These are phyloP conservation scores for Sabatieria punctata DNA, from an alignment of 2,888 invertebrate species.

Conservation along the genomic window DNA sequence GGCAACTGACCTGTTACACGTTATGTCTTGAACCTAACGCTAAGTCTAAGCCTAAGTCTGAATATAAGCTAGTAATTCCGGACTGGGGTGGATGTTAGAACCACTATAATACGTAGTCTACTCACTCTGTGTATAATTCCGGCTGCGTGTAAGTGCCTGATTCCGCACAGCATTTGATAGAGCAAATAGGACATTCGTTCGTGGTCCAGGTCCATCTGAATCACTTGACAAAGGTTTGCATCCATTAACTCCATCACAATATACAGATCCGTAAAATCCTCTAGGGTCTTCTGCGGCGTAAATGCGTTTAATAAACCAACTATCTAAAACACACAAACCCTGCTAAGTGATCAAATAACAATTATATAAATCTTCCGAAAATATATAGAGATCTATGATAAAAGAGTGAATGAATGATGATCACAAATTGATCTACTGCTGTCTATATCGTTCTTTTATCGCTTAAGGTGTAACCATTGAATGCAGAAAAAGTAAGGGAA, in stretches of 20 bases:
- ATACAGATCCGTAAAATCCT: constrained; percentile 95
- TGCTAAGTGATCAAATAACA: too few relatives aligned
- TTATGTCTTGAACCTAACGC: too few relatives aligned
- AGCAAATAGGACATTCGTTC: constrained; percentile 98
- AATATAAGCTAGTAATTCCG: too few relatives aligned
- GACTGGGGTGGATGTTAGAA: too few relatives aligned
- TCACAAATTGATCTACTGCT: too few relatives aligned
- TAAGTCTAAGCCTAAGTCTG: too few relatives aligned
- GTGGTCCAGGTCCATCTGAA: constrained; percentile 99
- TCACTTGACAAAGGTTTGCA: constrained; percentile 96
- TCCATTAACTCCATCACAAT: constrained; percentile 98
- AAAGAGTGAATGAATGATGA: too few relatives aligned
- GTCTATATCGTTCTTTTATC: too few relatives aligned
- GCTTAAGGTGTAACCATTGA: background rate
- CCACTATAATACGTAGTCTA: too few relatives aligned
- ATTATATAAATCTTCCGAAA: background rate
- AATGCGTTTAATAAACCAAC: constrained; percentile 97
- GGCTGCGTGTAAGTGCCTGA: constrained; percentile 96
- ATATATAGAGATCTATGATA: background rate
- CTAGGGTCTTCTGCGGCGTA: constrained; percentile 88
- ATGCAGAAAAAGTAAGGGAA: background rate
- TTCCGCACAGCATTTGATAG: constrained; percentile 99
- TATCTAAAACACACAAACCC: too few relatives aligned
- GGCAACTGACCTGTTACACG: too few relatives aligned
- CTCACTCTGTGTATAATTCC: constrained; percentile 41